Percentiles rank a stretch among this genome's conserved stretches.
These are phyloP conservation scores for Platycheirus albimanus DNA, from an alignment of 2,888 invertebrate genomes.

Conservation along the genomic window DNA sequence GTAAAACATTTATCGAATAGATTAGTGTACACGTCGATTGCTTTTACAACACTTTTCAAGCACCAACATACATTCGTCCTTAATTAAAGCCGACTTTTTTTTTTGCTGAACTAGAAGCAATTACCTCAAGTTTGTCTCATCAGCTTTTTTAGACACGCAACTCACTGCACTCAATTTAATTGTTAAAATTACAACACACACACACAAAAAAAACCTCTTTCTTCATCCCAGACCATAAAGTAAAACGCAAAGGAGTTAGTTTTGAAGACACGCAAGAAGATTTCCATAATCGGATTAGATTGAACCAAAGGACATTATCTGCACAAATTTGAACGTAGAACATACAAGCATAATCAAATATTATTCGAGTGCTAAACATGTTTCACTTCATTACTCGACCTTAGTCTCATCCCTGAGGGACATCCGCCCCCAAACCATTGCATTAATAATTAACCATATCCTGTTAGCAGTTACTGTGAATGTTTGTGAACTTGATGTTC, in stretches of 20 bases:
- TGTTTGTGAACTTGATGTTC: conserved; percentile 56
- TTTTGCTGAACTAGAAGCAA: not conserved
- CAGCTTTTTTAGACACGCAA: not conserved
- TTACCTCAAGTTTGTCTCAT: not conserved
- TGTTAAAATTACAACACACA: conserved; percentile 10
- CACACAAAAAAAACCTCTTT: not conserved
- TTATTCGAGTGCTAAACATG: conserved; percentile 53
- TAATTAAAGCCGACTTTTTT: not conserved
- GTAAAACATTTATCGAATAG: too few relatives aligned
- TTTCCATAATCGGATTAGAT: not conserved
- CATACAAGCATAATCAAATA: conserved; percentile 43
- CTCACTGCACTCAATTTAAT: conserved; percentile 32
- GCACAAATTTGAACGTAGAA: not conserved
- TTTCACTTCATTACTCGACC: conserved; percentile 51
- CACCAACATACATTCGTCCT: too few relatives aligned
- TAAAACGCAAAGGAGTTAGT: not conserved
- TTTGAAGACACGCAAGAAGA: not conserved
- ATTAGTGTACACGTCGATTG: too few relatives aligned
- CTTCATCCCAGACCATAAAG: not conserved
- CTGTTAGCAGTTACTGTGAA: conserved; percentile 50
- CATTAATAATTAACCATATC: conserved; percentile 68
- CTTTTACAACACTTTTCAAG: too few relatives aligned
- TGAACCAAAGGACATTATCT: not conserved
- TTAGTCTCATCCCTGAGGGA: not conserved
- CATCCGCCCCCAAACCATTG: not conserved